Percentiles rank a stretch among this genome's conserved stretches.
These are phyloP conservation scores for Spinus olivaceus DNA, from an alignment of 2,797 vertebrate species.

Conservation along the genomic window DNA sequence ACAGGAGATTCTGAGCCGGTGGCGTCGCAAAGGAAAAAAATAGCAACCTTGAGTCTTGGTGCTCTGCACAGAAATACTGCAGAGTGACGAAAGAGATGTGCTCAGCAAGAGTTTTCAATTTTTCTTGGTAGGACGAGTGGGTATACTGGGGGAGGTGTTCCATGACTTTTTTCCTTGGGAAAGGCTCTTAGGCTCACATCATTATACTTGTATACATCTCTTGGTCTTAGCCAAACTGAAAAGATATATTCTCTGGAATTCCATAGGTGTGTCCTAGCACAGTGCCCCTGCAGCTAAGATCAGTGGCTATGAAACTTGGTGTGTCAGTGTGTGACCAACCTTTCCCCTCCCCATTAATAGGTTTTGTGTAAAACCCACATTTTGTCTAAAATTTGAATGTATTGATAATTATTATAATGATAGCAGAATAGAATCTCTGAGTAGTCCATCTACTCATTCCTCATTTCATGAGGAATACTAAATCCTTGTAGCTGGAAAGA, in stretches of 20 bases:
- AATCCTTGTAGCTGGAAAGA: not conserved
- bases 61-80: constrained; percentile 21
- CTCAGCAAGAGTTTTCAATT: not conserved
- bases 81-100: not conserved
- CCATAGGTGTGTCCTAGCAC: not conserved
- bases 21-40: not conserved
- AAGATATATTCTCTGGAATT: not conserved
- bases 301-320: not conserved
- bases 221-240: not conserved
- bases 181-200: not conserved
- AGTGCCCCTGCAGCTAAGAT: not conserved
- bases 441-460: not conserved
- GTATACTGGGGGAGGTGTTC: constrained; percentile 3
- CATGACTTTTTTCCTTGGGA: not conserved
- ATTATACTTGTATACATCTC: not conserved
- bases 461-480: not conserved
- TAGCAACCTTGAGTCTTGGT: not conserved
- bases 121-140: constrained; percentile 3
- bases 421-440: not conserved
- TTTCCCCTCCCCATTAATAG: not conserved
- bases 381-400: not conserved
- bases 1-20: not conserved
- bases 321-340: not conserved
- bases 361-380: not conserved
- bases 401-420: not conserved